Conservation (phyloP, 2,113 vertebrate species). For the Scytalopus superciliaris region DNA sequence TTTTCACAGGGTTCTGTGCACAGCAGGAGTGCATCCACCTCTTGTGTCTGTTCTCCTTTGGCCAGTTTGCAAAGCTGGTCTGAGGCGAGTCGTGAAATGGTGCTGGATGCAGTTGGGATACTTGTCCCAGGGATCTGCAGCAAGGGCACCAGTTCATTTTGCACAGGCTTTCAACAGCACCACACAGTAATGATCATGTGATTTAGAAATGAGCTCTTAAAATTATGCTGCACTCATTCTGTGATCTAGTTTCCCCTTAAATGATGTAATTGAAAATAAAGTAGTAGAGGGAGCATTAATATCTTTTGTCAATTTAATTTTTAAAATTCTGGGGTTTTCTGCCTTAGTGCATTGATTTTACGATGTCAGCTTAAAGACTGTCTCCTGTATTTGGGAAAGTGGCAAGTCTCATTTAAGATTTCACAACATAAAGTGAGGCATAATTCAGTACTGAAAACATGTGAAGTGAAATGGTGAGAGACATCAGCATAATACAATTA, state of each 20-base stretch:
- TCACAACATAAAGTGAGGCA: slow-evolving; percentile 53
- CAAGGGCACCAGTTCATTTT: neutral
- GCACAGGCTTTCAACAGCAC: neutral
- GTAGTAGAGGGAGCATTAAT: neutral
- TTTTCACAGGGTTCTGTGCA: neutral
- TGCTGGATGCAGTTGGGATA: neutral
- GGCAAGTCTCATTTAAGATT: slow-evolving; percentile 71
- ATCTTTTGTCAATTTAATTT: neutral
- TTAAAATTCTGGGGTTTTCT: neutral
- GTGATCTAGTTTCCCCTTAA: neutral
- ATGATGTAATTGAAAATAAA: neutral
- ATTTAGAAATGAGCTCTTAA: neutral
- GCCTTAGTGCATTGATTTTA: neutral
- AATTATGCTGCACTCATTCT: neutral
- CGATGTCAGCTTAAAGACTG: neutral
- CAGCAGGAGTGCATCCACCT: fast-evolving
- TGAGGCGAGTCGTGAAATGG: neutral
- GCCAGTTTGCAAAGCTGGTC: neutral
- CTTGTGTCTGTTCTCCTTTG: neutral
- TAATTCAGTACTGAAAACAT: slow-evolving; percentile 40
- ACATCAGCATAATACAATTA: slow-evolving; percentile 70
- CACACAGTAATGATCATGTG: fast-evolving
- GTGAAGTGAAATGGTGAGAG: slow-evolving; percentile 55
- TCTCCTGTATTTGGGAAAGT: slow-evolving; percentile 65
- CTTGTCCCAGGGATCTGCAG: neutral